These are phyloP conservation scores for Lottia scabra DNA, from an alignment of 2,888 invertebrate genomes.

Conservation along the genomic window DNA sequence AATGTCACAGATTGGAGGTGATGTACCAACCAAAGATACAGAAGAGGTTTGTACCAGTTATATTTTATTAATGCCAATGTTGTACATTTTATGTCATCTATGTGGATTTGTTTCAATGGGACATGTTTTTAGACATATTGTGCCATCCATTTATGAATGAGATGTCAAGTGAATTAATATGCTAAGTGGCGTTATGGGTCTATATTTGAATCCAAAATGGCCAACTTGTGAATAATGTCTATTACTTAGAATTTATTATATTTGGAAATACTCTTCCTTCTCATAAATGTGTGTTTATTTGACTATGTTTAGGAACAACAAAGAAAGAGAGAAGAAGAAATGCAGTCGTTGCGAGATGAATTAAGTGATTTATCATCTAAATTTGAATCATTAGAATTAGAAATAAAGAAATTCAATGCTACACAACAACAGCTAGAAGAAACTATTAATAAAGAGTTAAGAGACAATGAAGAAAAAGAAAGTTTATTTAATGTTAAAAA, in stretches of 20 bases:
- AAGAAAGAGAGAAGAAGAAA: slow-evolving; percentile 63
- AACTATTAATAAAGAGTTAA: slow-evolving; percentile 69
- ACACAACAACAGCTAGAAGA: slow-evolving; percentile 64
- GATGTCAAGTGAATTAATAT: too few species aligned
- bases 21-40: slow-evolving; percentile 52
- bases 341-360: slow-evolving; percentile 57
- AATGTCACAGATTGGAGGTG: slow-evolving; percentile 54
- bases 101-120: too few species aligned
- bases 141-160: too few species aligned
- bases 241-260: too few species aligned
- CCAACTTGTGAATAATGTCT: too few species aligned
- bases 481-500: slow-evolving; percentile 67
- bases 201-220: too few species aligned
- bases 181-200: too few species aligned
- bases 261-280: too few species aligned
- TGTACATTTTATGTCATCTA: too few species aligned
- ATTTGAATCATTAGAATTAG: slow-evolving; percentile 59
- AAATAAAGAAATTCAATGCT: slow-evolving; percentile 61
- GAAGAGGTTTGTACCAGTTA: slow-evolving; percentile 53
- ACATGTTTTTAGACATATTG: too few species aligned
- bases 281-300: neutral
- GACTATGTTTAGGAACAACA: slow-evolving; percentile 56
- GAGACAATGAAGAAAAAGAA: slow-evolving; percentile 58
- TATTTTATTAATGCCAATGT: too few species aligned
- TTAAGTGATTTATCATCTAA: slow-evolving; percentile 52